Evolutionary conservation across 2,888 invertebrate species (phyloP).

Genomic region (Polymixis lichenea): DNA sequence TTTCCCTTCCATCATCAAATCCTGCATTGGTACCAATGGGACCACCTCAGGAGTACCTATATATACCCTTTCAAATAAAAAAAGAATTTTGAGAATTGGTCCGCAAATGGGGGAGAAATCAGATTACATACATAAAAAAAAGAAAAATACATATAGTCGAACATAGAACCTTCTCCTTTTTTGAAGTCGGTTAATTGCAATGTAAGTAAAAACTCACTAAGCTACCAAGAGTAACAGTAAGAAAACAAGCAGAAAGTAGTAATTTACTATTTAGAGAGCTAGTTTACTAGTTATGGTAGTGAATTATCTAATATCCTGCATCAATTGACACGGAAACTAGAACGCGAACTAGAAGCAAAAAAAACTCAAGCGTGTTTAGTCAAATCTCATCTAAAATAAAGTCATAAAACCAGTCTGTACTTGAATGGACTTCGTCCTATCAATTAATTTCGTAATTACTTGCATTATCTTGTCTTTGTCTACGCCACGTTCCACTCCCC

Average conservation of each 20-base stretch:
- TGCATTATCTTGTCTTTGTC: background rate
- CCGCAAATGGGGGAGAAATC: too few relatives aligned
- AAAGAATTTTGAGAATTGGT: too few relatives aligned
- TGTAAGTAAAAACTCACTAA: background rate
- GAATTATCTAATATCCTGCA: constrained; percentile 8
- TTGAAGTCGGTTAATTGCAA: too few relatives aligned
- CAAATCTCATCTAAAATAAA: background rate
- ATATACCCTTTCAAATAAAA: too few relatives aligned
- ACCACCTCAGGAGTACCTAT: too few relatives aligned
- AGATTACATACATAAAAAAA: too few relatives aligned
- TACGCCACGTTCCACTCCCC: constrained; percentile 7
- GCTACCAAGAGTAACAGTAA: background rate
- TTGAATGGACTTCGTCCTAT: background rate
- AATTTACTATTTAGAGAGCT: constrained; percentile 1
- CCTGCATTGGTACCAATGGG: too few relatives aligned
- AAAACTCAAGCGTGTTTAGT: background rate
- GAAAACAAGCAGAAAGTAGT: background rate
- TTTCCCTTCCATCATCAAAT: too few relatives aligned
- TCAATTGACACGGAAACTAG: background rate
- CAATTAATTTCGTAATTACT: background rate
- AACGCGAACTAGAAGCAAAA: too few relatives aligned
- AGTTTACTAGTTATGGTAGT: background rate
- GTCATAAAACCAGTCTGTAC: background rate
- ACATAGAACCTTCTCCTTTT: too few relatives aligned
- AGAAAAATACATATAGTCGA: too few relatives aligned